phyloP scores from a whole-genome alignment of 2,797 vertebrate species.

The Vespertilio murinus region DNA sequence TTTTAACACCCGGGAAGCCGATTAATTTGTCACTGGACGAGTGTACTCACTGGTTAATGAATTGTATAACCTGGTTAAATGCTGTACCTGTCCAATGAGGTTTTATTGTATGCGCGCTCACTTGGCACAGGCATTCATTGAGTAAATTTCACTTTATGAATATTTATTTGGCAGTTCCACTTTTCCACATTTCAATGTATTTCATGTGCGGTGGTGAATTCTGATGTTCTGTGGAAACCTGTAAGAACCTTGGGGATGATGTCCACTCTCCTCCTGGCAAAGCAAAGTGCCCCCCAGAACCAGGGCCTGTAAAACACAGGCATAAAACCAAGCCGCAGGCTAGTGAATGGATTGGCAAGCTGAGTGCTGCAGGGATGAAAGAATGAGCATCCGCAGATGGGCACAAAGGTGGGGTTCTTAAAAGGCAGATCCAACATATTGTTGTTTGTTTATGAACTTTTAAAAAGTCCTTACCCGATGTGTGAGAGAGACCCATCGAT shows the following conservation, averaged over 20 bases:
- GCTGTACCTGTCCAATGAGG: constrained; percentile 44
- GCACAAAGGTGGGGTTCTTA: not conserved
- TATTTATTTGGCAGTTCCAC: constrained; percentile 49
- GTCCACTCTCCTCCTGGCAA: not conserved
- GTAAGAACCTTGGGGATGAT: not conserved
- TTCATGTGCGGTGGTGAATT: not conserved
- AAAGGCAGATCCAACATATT: not conserved
- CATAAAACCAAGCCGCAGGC: not conserved
- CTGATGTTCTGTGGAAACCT: not conserved
- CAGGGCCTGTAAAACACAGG: not conserved
- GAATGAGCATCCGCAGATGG: accelerated
- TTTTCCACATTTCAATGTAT: not conserved
- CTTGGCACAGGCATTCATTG: constrained; percentile 44
- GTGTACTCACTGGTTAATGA: constrained; percentile 48
- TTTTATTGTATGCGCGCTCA: constrained; percentile 30
- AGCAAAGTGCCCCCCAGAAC: not conserved
- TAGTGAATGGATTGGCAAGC: not conserved
- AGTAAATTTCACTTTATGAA: constrained; percentile 42
- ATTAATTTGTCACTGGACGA: constrained; percentile 56
- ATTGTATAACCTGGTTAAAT: constrained; percentile 54
- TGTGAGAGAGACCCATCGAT: no score
- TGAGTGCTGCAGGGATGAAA: not conserved
- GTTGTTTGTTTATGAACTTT: not conserved
- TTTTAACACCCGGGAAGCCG: constrained; percentile 24
- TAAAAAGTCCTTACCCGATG: no score